Conservation (phyloP, 2,113 vertebrate genomes). For the Malaclemys terrapin region DNA sequence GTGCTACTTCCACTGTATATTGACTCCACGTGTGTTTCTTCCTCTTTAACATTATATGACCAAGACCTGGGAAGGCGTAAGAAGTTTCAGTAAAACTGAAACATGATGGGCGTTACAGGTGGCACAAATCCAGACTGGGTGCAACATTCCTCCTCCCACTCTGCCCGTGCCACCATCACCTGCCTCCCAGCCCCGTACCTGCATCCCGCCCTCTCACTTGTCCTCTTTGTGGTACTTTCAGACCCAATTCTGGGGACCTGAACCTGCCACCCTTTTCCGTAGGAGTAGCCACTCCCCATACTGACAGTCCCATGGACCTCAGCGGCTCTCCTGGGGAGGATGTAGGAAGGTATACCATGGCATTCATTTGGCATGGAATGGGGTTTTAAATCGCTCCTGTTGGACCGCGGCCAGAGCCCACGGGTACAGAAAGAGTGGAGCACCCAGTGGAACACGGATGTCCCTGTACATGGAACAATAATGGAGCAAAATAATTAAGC, state of each 20-base stretch:
- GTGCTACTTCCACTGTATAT: not conserved
- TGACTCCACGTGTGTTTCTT: not conserved
- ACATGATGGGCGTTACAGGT: not conserved
- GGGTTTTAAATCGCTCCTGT: not conserved
- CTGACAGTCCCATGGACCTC: not conserved
- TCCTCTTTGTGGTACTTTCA: not conserved
- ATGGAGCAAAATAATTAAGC: too few species aligned
- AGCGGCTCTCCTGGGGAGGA: not conserved
- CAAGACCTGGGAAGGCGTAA: not conserved
- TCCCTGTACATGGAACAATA: too few species aligned
- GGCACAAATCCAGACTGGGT: not conserved
- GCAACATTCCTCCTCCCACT: not conserved
- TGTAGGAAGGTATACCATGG: not conserved
- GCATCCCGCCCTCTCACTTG: not conserved
- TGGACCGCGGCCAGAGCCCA: not conserved
- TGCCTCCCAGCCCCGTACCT: not conserved
- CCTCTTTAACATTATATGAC: not conserved
- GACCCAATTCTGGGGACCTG: not conserved
- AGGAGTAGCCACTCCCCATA: too few species aligned
- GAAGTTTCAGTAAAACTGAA: not conserved
- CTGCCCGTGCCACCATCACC: too few species aligned
- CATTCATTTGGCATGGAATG: not conserved
- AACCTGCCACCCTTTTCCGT: not conserved
- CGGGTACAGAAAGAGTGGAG: too few species aligned
- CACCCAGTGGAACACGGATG: too few species aligned